These are phyloP conservation scores for Stegastes partitus DNA, from an alignment of 2,113 vertebrate genomes.

Conservation along the genomic window DNA sequence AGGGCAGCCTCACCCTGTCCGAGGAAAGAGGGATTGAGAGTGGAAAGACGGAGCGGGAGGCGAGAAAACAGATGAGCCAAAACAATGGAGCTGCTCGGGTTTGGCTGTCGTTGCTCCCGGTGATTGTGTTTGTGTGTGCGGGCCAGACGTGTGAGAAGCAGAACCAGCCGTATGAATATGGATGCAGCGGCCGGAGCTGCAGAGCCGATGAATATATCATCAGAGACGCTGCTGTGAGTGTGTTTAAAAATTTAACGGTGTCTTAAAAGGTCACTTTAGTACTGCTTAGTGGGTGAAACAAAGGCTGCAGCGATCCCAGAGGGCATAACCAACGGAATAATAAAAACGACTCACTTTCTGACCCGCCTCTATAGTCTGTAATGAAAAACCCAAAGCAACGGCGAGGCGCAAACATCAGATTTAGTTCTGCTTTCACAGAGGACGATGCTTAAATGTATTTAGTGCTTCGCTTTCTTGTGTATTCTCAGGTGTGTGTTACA, in stretches of 20 bases:
- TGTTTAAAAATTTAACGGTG: slow-evolving; percentile 18
- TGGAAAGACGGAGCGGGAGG: slow-evolving; percentile 29
- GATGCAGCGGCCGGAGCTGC: not conserved
- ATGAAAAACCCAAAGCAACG: too few species aligned
- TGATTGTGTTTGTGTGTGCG: slow-evolving; percentile 11
- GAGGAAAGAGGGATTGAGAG: slow-evolving; percentile 46
- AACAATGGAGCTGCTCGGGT: slow-evolving; percentile 50
- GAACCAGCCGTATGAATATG: slow-evolving; percentile 51
- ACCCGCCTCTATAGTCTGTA: not conserved
- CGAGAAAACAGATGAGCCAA: slow-evolving; percentile 42
- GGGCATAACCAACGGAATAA: not conserved
- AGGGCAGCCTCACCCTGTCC: slow-evolving; percentile 43
- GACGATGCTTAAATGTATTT: not conserved
- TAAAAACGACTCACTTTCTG: not conserved
- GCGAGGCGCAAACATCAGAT: too few species aligned
- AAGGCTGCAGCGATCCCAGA: not conserved
- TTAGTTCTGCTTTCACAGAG: too few species aligned
- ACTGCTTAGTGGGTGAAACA: not conserved
- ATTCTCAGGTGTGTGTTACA: not conserved
- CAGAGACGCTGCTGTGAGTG: not conserved
- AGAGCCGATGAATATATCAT: slow-evolving; percentile 22
- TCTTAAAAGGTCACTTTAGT: slow-evolving; percentile 31
- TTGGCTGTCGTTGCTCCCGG: slow-evolving; percentile 12
- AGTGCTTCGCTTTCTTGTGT: not conserved
- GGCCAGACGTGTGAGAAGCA: not conserved